A percentile compares a stretch with the other conserved stretches of the same genome.
Evolutionary conservation across 2,113 vertebrate genomes (phyloP).

Genomic region (Chroicocephalus ridibundus): DNA sequence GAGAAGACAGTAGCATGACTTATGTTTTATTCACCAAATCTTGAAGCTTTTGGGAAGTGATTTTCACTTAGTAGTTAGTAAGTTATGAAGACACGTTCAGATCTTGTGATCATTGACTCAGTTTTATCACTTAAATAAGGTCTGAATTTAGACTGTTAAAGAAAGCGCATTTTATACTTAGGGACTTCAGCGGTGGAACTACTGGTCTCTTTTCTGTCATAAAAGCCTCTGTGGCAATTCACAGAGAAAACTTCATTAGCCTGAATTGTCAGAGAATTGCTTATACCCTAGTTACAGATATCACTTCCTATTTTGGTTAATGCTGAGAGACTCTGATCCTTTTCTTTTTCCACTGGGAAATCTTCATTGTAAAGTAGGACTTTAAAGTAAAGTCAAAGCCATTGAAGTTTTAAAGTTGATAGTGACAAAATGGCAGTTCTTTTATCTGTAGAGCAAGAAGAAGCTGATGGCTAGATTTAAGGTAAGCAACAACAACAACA

Average conservation of each 20-base stretch:
- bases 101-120: neutral
- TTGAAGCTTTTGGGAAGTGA: neutral
- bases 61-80: neutral
- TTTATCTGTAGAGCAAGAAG: neutral
- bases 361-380: neutral
- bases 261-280: constrained; percentile 37
- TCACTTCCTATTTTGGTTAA: constrained; percentile 7
- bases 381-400: neutral
- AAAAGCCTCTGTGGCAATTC: constrained; percentile 41
- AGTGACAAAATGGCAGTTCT: neutral
- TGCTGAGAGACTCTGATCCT: neutral
- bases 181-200: neutral
- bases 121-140: constrained; percentile 16
- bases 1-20: neutral
- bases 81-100: neutral
- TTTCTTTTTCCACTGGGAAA: constrained; percentile 3
- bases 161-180: neutral
- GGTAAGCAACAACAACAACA: neutral
- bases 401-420: neutral
- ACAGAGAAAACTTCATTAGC: constrained; percentile 51
- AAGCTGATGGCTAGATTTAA: neutral
- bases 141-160: constrained; percentile 9
- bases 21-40: constrained; percentile 10
- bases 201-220: constrained; percentile 42
- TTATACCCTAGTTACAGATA: constrained; percentile 14